Evolutionary conservation across 2,888 invertebrate species (phyloP), one percentile per base, ranked within the genome.

Genomic region (Liopterus haemorrhoidalis): DNA sequence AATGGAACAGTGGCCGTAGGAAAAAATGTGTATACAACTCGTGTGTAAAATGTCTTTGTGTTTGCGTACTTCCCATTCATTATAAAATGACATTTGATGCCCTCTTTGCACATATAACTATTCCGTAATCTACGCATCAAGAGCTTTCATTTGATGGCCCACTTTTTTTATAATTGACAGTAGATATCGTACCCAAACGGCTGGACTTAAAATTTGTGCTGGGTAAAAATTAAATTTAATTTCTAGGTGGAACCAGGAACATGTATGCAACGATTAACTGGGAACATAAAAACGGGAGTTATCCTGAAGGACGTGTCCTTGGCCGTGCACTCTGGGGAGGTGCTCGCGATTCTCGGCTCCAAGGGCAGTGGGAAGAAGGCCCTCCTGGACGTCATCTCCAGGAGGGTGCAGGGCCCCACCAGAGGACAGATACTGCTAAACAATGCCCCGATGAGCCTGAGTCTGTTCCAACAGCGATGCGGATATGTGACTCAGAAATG

Each of bases 331-430:
- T 89, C 91, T 36, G 94, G 94, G 4, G 94, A 95, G 67, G 88
- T 95, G 40, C 82, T 94, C 60, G 94, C 94, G 21, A 82, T 95
- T 46, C 70, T 94, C 27, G 95, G 95, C 6, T 92, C 93, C 0
- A 92, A 92, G 74, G 93, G 92, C 9, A 93, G 93, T 56, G 96
- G 96, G 1, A 97, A 97, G 64, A 81, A 92, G 21, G 94, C 94
- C 0, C 76, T 97, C 2, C 71, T 97, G 5, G 95, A 96, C 65
- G 94, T 95, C 5, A 89, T 96, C 44, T 83, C 88, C 0, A 74
- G 87, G 12, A 75, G 89, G 21, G 82, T 88, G 8, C 79, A 81
- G 52, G 86, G 86, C 1, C 81, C 87, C 1, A 86, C 86, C 1
- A 78, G 91, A 43, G 96, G 95, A 0, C 87, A 92, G 62, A 87